Evolutionary conservation across 2,113 vertebrate genomes (phyloP), one percentile per base, ranked within the genome.

Genomic region (Aix galericulata): DNA sequence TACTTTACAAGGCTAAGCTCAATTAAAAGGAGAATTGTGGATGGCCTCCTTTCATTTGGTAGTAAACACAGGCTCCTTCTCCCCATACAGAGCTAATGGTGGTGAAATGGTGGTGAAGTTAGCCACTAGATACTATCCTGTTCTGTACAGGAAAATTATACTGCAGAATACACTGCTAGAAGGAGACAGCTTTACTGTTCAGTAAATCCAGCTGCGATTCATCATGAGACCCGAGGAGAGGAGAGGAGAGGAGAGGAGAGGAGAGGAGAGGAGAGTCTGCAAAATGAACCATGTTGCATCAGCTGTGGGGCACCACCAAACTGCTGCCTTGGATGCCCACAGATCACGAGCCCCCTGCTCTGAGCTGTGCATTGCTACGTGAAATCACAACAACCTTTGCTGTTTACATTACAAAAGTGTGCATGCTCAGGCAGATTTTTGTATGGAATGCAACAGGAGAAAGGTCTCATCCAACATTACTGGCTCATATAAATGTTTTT

Each of bases 1-100:
- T 48, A 16, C 40, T 89, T 91, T 89, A 44, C 81, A 93, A 59
- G 80, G 72, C 82, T 91, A 64, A 85, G 76, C 89, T 95, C 93
- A 95, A 96, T 94, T 95, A 91, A 95, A 94, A 95, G 91, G 79
- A 69, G 88, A 96, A 95, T 86, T 95, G 67, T 95, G 90, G 86
- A 80, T 89, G 91, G 72, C 86, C 31, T 90, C 63, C 86, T 92
- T 96, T 91, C 86, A 96, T 77, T 92, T 94, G 63, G 74, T 81
- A 87, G 88, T 91, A 96, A 94, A 95, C 74, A 94, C 56, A 67
- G 91, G 68, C 76, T 94, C 94, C 92, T 86, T 89, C 88, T 95
- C 48, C 73, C 81, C 86, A 74, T 46, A 89, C 62, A 95, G 97
- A 91, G 85, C 63, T 88, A 92, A 74, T 69, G 62, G 77, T 90